Percentiles rank a stretch among this genome's conserved stretches.
phyloP scores from a whole-genome alignment of 1,140 invertebrate genomes.

The Carposina sasakii region DNA sequence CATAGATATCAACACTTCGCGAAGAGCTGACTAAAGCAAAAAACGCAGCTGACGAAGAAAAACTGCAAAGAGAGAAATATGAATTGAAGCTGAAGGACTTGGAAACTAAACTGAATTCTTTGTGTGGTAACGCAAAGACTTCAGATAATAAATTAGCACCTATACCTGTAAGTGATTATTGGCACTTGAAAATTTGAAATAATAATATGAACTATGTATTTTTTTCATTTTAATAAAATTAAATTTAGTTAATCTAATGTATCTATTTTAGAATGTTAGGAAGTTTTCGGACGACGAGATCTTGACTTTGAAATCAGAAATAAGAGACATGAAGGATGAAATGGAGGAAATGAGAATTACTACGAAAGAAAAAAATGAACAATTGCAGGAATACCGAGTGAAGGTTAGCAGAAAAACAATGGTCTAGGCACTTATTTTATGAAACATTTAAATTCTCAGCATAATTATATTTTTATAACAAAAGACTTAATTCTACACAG shows the following conservation, averaged over 20 bases:
- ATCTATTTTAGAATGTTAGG: no score
- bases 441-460: no score
- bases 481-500: no score
- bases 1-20: conserved; percentile 44
- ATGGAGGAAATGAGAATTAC: conserved; percentile 77
- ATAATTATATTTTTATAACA: no score
- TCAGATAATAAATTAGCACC: no score
- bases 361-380: conserved; percentile 78
- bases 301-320: conserved; percentile 49
- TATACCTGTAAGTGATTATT: no score
- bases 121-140: no score
- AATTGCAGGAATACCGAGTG: conserved; percentile 81
- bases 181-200: no score
- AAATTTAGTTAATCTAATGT: no score
- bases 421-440: no score
- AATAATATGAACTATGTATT: no score
- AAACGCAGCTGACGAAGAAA: conserved; percentile 69
- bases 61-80: conserved; percentile 51
- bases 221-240: no score
- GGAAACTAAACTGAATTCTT: conserved; percentile 67
- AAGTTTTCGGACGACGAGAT: conserved; percentile 40
- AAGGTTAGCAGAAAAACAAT: conserved; percentile 73
- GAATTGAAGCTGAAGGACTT: conserved; percentile 73
- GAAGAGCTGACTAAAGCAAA: conserved; percentile 58
- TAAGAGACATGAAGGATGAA: conserved; percentile 76